Percentiles rank a stretch among this genome's conserved stretches.
Evolutionary conservation across 2,113 vertebrate genomes (phyloP).

Genomic region (Notiomystis cincta): DNA sequence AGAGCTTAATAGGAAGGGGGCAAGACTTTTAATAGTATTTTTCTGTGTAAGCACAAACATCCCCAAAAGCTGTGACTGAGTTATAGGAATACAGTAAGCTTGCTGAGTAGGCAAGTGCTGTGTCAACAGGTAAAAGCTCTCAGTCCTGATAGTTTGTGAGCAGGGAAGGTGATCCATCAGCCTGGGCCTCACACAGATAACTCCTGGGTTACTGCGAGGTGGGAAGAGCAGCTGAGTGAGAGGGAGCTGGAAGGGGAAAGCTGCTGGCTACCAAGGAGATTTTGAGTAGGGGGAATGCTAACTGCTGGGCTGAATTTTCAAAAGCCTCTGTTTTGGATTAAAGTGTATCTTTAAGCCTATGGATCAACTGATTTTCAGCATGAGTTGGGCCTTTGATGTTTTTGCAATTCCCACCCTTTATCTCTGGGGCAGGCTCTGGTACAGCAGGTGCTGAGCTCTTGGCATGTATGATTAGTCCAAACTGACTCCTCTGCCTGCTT

Average conservation of each 20-base stretch:
- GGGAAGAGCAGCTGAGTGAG: neutral
- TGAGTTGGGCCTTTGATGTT: neutral
- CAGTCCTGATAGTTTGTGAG: neutral
- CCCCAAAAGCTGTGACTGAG: constrained; percentile 26
- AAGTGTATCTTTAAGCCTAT: neutral
- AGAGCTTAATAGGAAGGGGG: neutral
- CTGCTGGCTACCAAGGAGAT: neutral
- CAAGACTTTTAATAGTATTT: neutral
- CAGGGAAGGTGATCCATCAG: neutral
- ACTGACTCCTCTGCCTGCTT: neutral
- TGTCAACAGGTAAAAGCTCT: constrained; percentile 23
- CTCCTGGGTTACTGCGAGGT: neutral
- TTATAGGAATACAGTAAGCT: neutral
- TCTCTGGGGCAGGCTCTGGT: neutral
- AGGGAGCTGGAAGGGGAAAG: neutral
- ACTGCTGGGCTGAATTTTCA: neutral
- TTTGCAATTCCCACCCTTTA: neutral
- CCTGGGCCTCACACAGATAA: neutral
- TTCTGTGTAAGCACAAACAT: constrained; percentile 9
- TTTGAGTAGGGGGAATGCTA: neutral
- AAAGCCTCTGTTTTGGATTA: neutral
- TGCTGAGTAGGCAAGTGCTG: neutral
- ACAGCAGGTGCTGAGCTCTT: neutral
- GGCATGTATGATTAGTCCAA: neutral
- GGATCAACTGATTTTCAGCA: neutral